A percentile compares a stretch with the other conserved stretches of the same genome.
These are phyloP conservation scores for Taxidea taxus DNA, from an alignment of 2,113 vertebrate species.

Conservation along the genomic window DNA sequence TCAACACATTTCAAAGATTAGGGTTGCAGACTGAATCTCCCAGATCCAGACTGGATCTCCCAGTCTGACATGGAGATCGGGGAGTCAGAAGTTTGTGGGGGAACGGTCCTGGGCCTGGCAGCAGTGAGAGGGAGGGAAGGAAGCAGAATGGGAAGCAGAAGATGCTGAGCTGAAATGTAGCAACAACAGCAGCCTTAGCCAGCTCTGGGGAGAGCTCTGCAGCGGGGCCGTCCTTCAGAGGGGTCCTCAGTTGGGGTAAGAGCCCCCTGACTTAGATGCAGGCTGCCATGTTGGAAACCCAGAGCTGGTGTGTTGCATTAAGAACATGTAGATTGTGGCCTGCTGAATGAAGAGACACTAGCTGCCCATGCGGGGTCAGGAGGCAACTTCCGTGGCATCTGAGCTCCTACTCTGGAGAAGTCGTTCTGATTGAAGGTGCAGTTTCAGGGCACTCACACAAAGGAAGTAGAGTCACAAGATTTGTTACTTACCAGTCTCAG, in stretches of 20 bases:
- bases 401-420: neutral
- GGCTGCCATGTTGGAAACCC: neutral
- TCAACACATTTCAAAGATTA: neutral
- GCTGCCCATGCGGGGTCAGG: neutral
- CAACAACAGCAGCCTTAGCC: rapidly evolving
- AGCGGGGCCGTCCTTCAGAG: neutral
- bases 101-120: neutral
- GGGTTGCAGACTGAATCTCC: neutral
- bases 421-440: neutral
- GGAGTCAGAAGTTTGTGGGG: neutral
- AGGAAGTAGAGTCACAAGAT: neutral
- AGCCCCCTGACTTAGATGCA: rapidly evolving
- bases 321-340: neutral
- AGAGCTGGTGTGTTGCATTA: neutral
- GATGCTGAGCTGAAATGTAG: neutral
- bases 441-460: neutral
- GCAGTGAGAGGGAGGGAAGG: too few relatives aligned
- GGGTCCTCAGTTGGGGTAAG: neutral
- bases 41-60: neutral
- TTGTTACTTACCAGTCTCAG: neutral
- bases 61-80: neutral
- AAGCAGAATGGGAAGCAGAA: neutral
- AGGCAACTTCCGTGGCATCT: neutral
- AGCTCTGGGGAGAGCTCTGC: neutral
- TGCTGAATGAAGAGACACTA: neutral